Evolutionary conservation across 1,140 invertebrate genomes (phyloP), one percentile per base, ranked within the genome.

Genomic region (Bombus picipes): DNA sequence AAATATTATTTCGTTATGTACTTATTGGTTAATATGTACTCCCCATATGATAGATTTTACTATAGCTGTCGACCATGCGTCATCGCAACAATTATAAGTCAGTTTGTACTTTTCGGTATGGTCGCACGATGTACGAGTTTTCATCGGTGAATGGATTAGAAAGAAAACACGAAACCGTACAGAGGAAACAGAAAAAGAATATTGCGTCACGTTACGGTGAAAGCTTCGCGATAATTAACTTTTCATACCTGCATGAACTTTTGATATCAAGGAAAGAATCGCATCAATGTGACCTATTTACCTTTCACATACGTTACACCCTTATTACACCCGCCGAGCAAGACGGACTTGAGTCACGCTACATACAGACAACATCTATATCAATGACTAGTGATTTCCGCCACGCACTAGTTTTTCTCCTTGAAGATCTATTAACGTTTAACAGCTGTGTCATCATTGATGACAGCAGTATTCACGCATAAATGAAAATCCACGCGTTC

Each of bases 331-430:
- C 34, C 53, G 82, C 87, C 87, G 89, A 90, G 80, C 88, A 90
- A 85, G 32, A 83, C 82, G 88, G 73, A 62, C 78, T 90, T 87
- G 47, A 87, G 85, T 90, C 89, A 90, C 85, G 82, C 53, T 62
- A 62, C 39, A 80, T 22, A 53, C 10, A 53, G n/a, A 32, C 53
- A 62, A 72, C 15, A n/a, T 57, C 57, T 78, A 41, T 37, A n/a
- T 28, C 15, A 32, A 84, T 41, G 34, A 59, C 5, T 18, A 6
- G 9, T 47, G 34, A 15, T 53, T 10, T 22, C 47, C 32, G 6
- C 53, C 66, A 22, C 28, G 13, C n/a, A 75, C 2, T 18, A 15
- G 13, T 76, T 83, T 76, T 83, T 70, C 34, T 34, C 37, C 34
- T 59, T 28, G 59, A 25, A 37, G 28, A n/a, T 66, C 53, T 43